A percentile compares a stretch with the other conserved stretches of the same genome.
Evolutionary conservation across 2,888 invertebrate genomes (phyloP).

Genomic region (Litoditis marina): DNA sequence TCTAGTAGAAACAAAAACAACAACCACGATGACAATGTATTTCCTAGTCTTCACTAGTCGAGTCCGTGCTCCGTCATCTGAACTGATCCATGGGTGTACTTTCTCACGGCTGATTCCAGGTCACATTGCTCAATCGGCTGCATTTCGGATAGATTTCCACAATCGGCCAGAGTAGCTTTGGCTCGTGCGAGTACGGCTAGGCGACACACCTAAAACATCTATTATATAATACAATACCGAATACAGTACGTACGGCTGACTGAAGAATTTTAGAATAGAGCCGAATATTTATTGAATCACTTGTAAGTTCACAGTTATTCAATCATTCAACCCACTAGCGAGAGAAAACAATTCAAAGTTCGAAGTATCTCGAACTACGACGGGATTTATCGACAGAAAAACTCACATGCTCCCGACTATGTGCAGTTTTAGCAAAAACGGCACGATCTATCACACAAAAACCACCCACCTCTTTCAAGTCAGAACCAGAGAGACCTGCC

Average conservation of each 20-base stretch:
- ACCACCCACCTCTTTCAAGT: conserved; percentile 51
- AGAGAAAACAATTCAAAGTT: background rate
- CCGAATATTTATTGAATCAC: no score
- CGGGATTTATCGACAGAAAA: no score
- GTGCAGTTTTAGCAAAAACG: background rate
- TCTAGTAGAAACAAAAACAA: no score
- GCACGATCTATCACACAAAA: background rate
- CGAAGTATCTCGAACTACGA: no score
- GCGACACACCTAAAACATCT: conserved; percentile 46
- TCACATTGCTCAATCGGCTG: conserved; percentile 24
- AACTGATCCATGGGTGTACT: conserved; percentile 23
- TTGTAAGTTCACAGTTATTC: no score
- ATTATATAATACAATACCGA: no score
- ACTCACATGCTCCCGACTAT: no score
- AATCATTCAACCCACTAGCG: no score
- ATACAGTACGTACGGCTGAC: no score
- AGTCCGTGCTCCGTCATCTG: conserved; percentile 25
- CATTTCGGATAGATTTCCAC: conserved; percentile 21
- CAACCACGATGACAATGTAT: no score
- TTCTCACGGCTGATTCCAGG: conserved; percentile 25
- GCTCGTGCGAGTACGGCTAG: conserved; percentile 40
- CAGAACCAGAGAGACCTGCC: conserved; percentile 49
- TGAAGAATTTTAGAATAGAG: no score
- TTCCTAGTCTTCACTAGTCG: no score
- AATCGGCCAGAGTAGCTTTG: conserved; percentile 33